A percentile compares a stretch with the other conserved stretches of the same genome.
Conservation (phyloP, 2,797 vertebrate genomes). For the Manis pentadactyla region DNA sequence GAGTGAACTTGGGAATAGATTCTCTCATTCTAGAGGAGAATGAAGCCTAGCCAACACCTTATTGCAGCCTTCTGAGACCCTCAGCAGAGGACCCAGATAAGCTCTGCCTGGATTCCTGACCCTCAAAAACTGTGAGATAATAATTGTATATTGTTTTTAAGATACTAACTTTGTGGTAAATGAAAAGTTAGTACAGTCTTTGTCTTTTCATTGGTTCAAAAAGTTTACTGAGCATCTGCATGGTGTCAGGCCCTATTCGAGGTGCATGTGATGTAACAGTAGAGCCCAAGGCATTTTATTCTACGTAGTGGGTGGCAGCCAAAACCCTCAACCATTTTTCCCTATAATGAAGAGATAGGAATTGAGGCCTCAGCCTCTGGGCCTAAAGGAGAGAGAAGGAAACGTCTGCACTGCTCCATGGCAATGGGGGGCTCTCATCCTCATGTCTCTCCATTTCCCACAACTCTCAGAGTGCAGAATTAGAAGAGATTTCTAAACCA, state of each 20-base stretch:
- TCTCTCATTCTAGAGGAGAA: not conserved
- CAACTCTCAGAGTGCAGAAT: not conserved
- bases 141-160: not conserved
- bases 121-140: not conserved
- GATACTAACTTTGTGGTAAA: not conserved
- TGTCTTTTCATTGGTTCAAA: not conserved
- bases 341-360: not conserved
- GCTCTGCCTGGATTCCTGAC: not conserved
- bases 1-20: not conserved
- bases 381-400: not conserved
- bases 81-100: not conserved
- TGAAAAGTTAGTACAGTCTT: not conserved
- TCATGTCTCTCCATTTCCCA: not conserved
- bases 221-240: not conserved
- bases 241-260: not conserved
- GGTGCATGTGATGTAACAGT: not conserved
- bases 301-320: not conserved
- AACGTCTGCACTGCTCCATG: not conserved
- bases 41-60: not conserved
- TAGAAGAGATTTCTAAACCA: not conserved
- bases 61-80: not conserved
- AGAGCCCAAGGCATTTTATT: not conserved
- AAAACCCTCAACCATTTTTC: not conserved
- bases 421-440: not conserved
- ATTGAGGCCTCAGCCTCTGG: not conserved